A percentile compares a stretch with the other conserved stretches of the same genome.
These are phyloP conservation scores for Morelia viridis DNA, from an alignment of 2,797 vertebrate species.

Conservation along the genomic window DNA sequence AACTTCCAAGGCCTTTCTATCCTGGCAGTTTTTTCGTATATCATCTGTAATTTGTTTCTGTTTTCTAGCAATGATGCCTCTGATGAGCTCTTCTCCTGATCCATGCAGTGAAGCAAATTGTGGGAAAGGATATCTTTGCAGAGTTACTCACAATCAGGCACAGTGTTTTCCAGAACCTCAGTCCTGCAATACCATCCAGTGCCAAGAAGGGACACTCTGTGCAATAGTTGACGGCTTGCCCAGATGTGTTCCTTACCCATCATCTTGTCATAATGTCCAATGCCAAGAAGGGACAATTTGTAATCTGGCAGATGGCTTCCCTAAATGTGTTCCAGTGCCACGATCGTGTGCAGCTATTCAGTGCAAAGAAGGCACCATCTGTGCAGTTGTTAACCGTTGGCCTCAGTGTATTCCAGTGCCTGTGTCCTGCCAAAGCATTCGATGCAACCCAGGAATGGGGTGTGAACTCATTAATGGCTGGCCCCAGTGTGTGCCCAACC, in stretches of 20 bases:
- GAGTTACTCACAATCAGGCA: neutral
- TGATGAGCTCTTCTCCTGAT: neutral
- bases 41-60: neutral
- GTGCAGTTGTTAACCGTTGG: neutral
- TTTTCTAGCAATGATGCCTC: neutral
- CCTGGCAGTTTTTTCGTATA: neutral
- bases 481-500: constrained; percentile 14
- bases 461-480: neutral
- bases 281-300: constrained; percentile 67
- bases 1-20: neutral
- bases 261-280: constrained; percentile 58
- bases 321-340: constrained; percentile 20
- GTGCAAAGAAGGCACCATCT: constrained; percentile 12
- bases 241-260: constrained; percentile 18
- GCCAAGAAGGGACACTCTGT: constrained; percentile 10
- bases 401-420: constrained; percentile 11
- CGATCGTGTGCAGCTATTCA: neutral
- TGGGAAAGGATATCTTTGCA: neutral
- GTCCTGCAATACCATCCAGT: neutral
- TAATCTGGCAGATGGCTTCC: constrained; percentile 51
- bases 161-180: neutral
- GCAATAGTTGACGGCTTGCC: neutral
- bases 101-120: neutral
- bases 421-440: neutral
- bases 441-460: neutral